A percentile compares a stretch with the other conserved stretches of the same genome.
Evolutionary conservation across 2,113 vertebrate species (phyloP).

Genomic region (Prietella phreatophila): DNA sequence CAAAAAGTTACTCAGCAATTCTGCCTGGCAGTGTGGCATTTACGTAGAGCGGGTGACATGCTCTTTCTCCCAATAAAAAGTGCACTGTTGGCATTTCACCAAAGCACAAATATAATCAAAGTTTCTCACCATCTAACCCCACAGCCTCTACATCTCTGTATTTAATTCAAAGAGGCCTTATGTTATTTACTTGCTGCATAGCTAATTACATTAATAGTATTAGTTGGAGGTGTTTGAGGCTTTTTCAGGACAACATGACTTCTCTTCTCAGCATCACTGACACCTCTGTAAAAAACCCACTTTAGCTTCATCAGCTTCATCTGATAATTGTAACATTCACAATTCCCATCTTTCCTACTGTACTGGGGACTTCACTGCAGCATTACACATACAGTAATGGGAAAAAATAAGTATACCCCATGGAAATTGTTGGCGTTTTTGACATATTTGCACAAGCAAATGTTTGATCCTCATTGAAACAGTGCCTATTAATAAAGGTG

Average conservation of each 20-base stretch:
- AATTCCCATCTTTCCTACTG: not conserved
- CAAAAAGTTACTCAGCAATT: constrained; percentile 13
- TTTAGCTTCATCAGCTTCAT: constrained; percentile 61
- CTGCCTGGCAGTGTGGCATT: constrained; percentile 5
- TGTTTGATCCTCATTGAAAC: too few relatives aligned
- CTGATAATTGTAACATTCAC: constrained; percentile 20
- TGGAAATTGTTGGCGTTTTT: too few relatives aligned
- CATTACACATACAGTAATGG: not conserved
- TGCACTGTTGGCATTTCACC: not conserved
- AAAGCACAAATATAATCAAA: constrained; percentile 17
- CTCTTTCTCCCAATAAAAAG: constrained; percentile 25
- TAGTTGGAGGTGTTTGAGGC: constrained; percentile 1
- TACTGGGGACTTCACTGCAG: not conserved
- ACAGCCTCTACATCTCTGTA: constrained; percentile 8
- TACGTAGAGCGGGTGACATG: constrained; percentile 4
- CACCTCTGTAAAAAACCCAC: constrained; percentile 41
- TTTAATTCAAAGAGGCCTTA: constrained; percentile 14
- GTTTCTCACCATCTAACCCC: not conserved
- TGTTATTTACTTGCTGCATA: constrained; percentile 5
- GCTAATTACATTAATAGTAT: not conserved
- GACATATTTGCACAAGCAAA: too few relatives aligned
- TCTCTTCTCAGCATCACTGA: constrained; percentile 50
- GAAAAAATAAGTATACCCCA: too few relatives aligned
- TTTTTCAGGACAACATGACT: constrained; percentile 37
- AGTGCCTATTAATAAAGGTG: too few relatives aligned